phyloP scores from a whole-genome alignment of 2,797 vertebrate species.

The Taenioides sp. region DNA sequence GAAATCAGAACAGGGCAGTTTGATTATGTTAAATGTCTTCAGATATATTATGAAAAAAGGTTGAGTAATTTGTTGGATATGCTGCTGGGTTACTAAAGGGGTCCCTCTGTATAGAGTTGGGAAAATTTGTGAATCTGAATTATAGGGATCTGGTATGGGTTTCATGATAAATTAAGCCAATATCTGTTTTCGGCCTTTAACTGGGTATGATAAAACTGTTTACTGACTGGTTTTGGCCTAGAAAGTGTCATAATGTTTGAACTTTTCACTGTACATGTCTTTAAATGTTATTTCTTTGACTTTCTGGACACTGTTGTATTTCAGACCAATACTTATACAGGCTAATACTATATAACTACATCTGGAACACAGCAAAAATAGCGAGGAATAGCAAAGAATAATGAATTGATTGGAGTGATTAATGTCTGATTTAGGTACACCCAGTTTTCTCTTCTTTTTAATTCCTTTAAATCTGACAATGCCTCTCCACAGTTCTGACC shows the following conservation, averaged over 20 bases:
- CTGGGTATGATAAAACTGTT: too few species aligned
- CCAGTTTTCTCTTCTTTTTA: background rate
- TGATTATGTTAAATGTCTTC: background rate
- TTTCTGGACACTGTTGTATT: background rate
- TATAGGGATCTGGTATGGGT: too few species aligned
- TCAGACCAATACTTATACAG: too few species aligned
- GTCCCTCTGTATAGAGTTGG: too few species aligned
- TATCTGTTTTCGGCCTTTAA: too few species aligned
- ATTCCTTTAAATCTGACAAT: background rate
- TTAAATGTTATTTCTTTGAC: background rate
- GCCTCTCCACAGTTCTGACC: background rate
- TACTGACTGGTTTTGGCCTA: too few species aligned
- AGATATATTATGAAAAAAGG: background rate
- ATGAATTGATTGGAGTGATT: background rate
- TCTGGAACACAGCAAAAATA: too few species aligned
- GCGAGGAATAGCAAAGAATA: too few species aligned
- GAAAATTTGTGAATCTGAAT: too few species aligned
- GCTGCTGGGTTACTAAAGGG: background rate
- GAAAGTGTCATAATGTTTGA: too few species aligned
- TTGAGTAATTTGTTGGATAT: background rate
- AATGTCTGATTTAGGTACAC: background rate
- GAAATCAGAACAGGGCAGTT: background rate
- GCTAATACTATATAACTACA: too few species aligned
- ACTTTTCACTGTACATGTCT: background rate
- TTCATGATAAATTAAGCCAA: too few species aligned